Conservation (phyloP, 2,888 invertebrate genomes). For the Hirtodrosophila confusa region DNA sequence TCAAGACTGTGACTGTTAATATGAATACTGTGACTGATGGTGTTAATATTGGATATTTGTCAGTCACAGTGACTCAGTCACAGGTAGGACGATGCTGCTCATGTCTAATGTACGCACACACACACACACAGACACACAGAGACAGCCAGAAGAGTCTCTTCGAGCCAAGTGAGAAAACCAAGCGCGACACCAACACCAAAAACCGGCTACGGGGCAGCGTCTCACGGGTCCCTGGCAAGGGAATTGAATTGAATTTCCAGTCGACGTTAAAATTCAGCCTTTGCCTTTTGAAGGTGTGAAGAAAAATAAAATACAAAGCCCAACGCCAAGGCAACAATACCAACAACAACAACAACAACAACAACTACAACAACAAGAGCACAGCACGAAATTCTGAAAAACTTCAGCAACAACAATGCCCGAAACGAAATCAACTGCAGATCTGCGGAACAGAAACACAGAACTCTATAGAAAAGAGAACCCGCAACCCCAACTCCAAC, state of each 20-base stretch:
- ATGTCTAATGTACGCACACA: constrained; percentile 12
- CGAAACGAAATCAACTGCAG: constrained; percentile 71
- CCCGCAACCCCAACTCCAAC: neutral
- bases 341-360: constrained; percentile 23
- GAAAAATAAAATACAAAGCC: constrained; percentile 77
- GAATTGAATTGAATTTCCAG: constrained; percentile 80
- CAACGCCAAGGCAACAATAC: constrained; percentile 32
- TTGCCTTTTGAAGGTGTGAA: constrained; percentile 75
- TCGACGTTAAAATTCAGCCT: constrained; percentile 78
- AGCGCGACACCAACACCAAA: constrained; percentile 79
- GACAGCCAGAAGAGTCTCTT: constrained; percentile 23
- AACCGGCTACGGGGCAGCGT: constrained; percentile 65
- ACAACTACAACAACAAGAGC: constrained; percentile 44
- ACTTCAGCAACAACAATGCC: constrained; percentile 53
- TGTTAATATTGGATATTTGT: too few species aligned
- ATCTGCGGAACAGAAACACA: constrained; percentile 60
- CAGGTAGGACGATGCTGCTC: too few species aligned
- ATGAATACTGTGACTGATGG: too few species aligned
- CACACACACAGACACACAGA: constrained; percentile 6
- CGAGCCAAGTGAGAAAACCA: constrained; percentile 75
- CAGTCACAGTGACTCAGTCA: too few species aligned
- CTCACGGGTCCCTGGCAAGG: constrained; percentile 57
- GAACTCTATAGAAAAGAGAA: constrained; percentile 25
- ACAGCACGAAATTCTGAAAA: constrained; percentile 78
- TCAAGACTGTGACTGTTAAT: too few species aligned